Evolutionary conservation across 1,140 invertebrate genomes (phyloP), one percentile per base, ranked within the genome.

Genomic region (Listronotus bonariensis): DNA sequence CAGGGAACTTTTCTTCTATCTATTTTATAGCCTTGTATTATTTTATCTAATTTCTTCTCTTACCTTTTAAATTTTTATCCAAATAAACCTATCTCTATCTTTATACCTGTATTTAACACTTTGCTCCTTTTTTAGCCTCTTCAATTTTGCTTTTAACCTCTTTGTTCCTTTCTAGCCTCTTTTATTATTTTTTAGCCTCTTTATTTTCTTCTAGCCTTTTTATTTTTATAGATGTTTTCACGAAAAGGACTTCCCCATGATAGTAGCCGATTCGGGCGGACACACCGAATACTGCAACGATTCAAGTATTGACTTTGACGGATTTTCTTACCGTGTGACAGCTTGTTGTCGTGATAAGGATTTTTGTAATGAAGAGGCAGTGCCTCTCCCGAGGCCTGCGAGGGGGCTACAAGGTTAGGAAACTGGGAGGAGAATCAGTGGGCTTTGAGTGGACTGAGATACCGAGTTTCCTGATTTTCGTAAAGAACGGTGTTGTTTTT

Each of bases 191-290:
- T 26, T 5, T 5, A 26, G 5, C 20, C 20, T 26, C 20, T 26
- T 5, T 26, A 26, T 26, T 26, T 3, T 26, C 5, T 26, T 26
- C 5, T 55, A 43, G 12, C 6, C 38, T 43, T 12, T 64, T 61
- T 69, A 54, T 68, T 56, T 73, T 73, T 75, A 68, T 74, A 75
- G 72, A 73, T 75, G 74, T 70, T 67, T 69, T 42, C 31, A 67
- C 60, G 59, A 56, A 49, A 62, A 67, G 43, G 66, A 38, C 18
- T 68, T 75, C 40, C 72, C 72, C n/a, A 64, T 66, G 31, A 41
- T 72, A 31, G 46, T 67, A 20, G 42, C 49, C 12, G 12, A 63
- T 7, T 31, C 60, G 9, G 59, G 64, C 20, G 69, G 54, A 52
- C 52, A 63, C 40, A 42, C 36, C 26, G 65, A 72, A 46, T 73